Evolutionary conservation across 64 coral and sea anemone genomes (phyloP).

Genomic region (Montipora sp.): DNA sequence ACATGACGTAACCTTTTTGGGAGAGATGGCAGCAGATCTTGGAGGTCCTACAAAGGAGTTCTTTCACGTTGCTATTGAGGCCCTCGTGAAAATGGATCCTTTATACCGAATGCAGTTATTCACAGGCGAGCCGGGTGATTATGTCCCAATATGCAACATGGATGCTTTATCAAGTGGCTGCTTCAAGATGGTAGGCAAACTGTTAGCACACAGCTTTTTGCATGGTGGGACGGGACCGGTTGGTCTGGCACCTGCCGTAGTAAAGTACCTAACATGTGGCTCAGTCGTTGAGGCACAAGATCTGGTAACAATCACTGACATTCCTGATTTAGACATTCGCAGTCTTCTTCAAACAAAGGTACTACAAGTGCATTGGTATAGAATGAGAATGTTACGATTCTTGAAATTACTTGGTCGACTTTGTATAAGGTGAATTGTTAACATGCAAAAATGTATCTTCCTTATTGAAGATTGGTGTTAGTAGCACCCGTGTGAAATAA

Average conservation of each 20-base stretch:
- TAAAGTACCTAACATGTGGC: constrained; percentile 62
- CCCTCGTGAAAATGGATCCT: constrained; percentile 46
- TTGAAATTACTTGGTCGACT: constrained; percentile 31
- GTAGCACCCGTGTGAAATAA: constrained; percentile 9
- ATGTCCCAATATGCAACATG: constrained; percentile 17
- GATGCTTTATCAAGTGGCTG: constrained; percentile 44
- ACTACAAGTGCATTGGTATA: constrained; percentile 11
- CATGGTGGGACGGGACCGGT: constrained; percentile 40
- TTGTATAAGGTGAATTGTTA: constrained; percentile 18
- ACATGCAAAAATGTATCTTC: constrained; percentile 4
- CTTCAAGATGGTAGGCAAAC: constrained; percentile 52
- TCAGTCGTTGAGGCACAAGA: constrained; percentile 49
- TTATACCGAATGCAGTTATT: constrained; percentile 61
- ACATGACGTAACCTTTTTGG: constrained; percentile 7
- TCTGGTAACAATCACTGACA: constrained; percentile 53
- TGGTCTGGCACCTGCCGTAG: constrained; percentile 68
- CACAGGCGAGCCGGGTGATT: constrained; percentile 4
- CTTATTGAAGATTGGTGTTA: constrained; percentile 12
- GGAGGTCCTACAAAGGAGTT: constrained; percentile 78
- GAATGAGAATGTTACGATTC: constrained; percentile 15
- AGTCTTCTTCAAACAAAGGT: constrained; percentile 68
- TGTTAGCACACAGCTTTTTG: constrained; percentile 64
- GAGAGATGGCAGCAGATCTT: constrained; percentile 47
- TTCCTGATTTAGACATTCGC: constrained; percentile 58
- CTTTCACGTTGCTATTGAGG: constrained; percentile 44